Conservation (phyloP, 2,888 invertebrate genomes). For the Falcaria lacertinaria region DNA sequence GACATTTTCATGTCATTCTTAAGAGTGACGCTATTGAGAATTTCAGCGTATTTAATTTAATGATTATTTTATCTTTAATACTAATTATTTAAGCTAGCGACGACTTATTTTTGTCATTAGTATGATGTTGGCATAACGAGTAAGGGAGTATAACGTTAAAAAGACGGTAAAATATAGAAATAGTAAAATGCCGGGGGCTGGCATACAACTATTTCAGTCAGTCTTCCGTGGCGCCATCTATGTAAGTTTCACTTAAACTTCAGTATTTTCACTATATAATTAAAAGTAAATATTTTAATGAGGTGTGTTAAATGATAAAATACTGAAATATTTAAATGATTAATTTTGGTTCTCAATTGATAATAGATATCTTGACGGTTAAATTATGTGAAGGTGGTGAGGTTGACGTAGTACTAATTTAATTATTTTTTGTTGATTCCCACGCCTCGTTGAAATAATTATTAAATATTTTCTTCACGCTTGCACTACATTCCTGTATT, state of each 20-base stretch:
- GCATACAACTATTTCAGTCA: slow-evolving; percentile 10
- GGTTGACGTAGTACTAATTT: no score
- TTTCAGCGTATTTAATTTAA: no score
- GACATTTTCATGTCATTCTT: no score
- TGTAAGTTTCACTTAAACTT: slow-evolving; percentile 8
- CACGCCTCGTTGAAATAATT: slow-evolving; percentile 20
- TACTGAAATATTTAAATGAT: no score
- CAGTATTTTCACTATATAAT: slow-evolving; percentile 2
- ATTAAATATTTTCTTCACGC: slow-evolving; percentile 20
- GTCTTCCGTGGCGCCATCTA: slow-evolving; percentile 22
- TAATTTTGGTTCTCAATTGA: no score
- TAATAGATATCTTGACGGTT: no score
- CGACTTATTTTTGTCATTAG: not conserved
- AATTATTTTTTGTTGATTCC: not conserved
- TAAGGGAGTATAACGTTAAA: not conserved
- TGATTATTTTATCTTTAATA: no score
- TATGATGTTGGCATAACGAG: not conserved
- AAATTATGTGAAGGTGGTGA: no score
- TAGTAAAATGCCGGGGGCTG: slow-evolving; percentile 19
- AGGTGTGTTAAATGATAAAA: no score
- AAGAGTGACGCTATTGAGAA: no score
- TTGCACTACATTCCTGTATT: slow-evolving; percentile 60
- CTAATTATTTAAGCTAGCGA: no score
- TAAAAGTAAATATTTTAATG: slow-evolving; percentile 1
- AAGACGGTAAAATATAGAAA: not conserved